These are phyloP conservation scores for Ditylenchus weischeri DNA, from an alignment of 2,888 invertebrate species.

Conservation along the genomic window DNA sequence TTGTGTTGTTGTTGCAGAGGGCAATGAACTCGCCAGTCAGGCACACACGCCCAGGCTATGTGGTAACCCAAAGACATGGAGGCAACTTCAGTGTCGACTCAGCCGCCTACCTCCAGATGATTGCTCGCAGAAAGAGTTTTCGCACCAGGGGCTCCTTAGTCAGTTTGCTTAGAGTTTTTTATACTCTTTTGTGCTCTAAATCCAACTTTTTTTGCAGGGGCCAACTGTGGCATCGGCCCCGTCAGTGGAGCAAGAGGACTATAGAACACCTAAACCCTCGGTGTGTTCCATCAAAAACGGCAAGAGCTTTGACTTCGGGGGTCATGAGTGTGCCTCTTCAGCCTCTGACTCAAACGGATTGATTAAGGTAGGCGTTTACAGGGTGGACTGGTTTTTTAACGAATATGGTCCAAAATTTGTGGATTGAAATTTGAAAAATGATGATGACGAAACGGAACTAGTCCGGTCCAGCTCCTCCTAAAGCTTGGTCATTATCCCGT, in stretches of 20 bases:
- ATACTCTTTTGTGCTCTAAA: too few relatives aligned
- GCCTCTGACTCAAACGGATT: constrained; percentile 54
- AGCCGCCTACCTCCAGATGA: constrained; percentile 35
- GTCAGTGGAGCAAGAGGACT: constrained; percentile 57
- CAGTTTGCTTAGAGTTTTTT: neutral
- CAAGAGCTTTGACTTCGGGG: constrained; percentile 55
- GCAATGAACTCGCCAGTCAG: constrained; percentile 8
- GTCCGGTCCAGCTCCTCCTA: too few relatives aligned
- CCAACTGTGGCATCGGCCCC: constrained; percentile 58
- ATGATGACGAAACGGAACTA: too few relatives aligned
- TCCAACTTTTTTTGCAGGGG: constrained; percentile 35
- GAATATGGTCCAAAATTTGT: too few relatives aligned
- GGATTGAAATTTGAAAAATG: too few relatives aligned
- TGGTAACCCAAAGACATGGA: neutral
- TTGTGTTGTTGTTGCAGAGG: neutral
- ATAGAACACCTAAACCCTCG: constrained; percentile 55
- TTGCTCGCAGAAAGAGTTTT: constrained; percentile 40
- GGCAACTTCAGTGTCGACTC: constrained; percentile 14
- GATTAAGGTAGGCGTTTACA: constrained; percentile 45
- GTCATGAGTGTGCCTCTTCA: constrained; percentile 26
- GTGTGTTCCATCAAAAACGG: constrained; percentile 48
- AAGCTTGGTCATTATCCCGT: too few relatives aligned
- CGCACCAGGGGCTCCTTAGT: constrained; percentile 38
- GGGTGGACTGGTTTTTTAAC: too few relatives aligned
- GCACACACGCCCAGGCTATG: neutral